Evolutionary conservation across 2,797 vertebrate species (phyloP), one percentile per base, ranked within the genome.

Genomic region (Catamblyrhynchus diadema): DNA sequence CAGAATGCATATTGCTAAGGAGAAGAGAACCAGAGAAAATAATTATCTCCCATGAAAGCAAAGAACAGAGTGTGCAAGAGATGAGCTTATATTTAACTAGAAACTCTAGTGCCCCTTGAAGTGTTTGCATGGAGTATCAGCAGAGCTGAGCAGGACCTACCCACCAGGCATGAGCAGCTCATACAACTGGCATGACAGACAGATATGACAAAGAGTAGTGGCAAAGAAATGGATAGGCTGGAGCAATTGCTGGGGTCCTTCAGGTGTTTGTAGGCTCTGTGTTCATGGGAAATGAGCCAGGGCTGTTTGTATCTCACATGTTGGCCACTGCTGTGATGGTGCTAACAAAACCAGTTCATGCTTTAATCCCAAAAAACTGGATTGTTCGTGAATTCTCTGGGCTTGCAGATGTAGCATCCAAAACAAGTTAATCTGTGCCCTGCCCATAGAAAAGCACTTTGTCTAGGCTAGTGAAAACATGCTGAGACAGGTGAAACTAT

Each of bases 1-100:
- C 90, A 99, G 97, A 95, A 99, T 99, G 97, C 99, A 99, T 96
- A 99, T 99, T 3, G 99, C 99, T 99, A 86, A 54, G n/a, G 22
- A 84, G 90, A 84, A 51, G 50, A 62, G 14, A 45, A 57, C 6
- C 67, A 79, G 35, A 67, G 57, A 87, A 72, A 77, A 78, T 2
- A 53, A 71, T 75, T 54, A 73, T 17, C 17, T 71, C 9, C 12
- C 44, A 72, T 4, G 30, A 71, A 74, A 88, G 10, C 4, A 22
- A 62, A 86, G 42, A 77, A 57, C 5, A 37, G 50, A 66, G 9
- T 9, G 16, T 45, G 4, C 25, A 61, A 83, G 33, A 69, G 64
- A 70, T 5, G 0, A 72, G 18, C 20, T 56, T 54, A 17, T 0
- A 3, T 59, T 91, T 69, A 62, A 47, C 28, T 19, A 77, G 28